These are phyloP conservation scores for Tenebrosternarchus preto DNA, from an alignment of 2,113 vertebrate species.

Conservation along the genomic window DNA sequence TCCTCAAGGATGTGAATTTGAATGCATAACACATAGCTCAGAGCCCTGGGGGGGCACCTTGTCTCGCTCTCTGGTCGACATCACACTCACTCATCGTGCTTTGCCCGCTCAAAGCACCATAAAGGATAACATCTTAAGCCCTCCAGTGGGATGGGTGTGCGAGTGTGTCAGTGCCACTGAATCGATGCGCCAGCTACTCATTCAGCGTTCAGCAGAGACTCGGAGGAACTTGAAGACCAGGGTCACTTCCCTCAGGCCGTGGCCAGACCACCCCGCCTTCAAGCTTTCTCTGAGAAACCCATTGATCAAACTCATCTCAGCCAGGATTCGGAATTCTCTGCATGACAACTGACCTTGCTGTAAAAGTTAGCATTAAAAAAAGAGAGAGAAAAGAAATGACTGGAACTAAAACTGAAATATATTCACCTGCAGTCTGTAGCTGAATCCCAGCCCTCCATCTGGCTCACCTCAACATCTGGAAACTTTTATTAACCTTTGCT, in stretches of 20 bases:
- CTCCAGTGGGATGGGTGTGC: slow-evolving; percentile 10
- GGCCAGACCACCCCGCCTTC: not conserved
- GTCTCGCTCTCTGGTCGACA: not conserved
- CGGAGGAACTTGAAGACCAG: not conserved
- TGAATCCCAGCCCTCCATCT: slow-evolving; percentile 12
- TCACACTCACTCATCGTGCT: slow-evolving; percentile 12
- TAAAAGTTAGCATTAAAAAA: slow-evolving; percentile 40
- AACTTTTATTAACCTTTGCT: slow-evolving; percentile 40
- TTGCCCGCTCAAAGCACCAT: not conserved
- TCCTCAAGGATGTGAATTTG: not conserved
- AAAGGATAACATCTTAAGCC: slow-evolving; percentile 27
- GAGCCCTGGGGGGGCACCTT: not conserved
- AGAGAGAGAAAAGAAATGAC: slow-evolving; percentile 38
- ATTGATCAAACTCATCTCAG: slow-evolving; percentile 22
- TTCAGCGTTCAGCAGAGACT: slow-evolving; percentile 1
- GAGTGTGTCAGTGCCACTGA: slow-evolving; percentile 18
- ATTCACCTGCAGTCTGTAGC: slow-evolving; percentile 40
- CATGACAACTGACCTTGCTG: slow-evolving; percentile 16
- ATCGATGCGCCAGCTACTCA: slow-evolving; percentile 23
- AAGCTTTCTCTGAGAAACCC: not conserved
- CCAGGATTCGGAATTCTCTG: slow-evolving; percentile 3
- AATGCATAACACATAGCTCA: not conserved
- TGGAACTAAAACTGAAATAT: slow-evolving; percentile 38
- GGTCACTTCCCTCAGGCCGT: slow-evolving; percentile 3
- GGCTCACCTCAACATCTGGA: slow-evolving; percentile 58